Evolutionary conservation across 2,113 vertebrate species (phyloP), one percentile per base, ranked within the genome.

Genomic region (Nymphicus hollandicus): DNA sequence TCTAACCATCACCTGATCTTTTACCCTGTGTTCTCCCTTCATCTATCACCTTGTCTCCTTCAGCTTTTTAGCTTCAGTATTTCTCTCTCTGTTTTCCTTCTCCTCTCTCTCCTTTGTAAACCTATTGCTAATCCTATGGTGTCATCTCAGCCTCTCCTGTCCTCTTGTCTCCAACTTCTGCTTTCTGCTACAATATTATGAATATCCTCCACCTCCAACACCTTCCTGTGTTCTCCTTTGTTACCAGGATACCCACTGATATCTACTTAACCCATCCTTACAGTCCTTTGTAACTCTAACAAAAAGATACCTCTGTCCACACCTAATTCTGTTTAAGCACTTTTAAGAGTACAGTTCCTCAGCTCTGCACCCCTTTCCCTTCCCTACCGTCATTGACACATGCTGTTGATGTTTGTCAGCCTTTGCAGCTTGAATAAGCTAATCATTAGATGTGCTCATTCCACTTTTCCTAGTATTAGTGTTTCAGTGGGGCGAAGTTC

Each of bases 401-500:
- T 8, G 2, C 10, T 20, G 2, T 3, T 46, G 63, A 27, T 65
- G 13, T 28, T 66, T 31, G 17, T 28, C 66, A 78, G 5, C 10
- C 24, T 72, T 35, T 61, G 29, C 25, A 50, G 43, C 71, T 68
- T 3, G 0, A 11, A 23, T 3, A 13, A 56, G 55, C 18, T 49
- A 2, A 3, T 12, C 25, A 17, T 46, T 44, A 60, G 52, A 33
- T 28, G 28, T 2, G 3, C 23, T 14, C 5, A 0, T n/a, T 9
- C 41, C 28, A 2, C 7, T 2, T 66, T 35, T 58, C 28, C 46
- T 44, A 4, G 9, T 29, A 18, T 14, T 61, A 17, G 25, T 43
- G 2, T 68, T 92, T 66, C 7, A 43, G 10, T 5, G 47, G 18
- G 46, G 13, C 18, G 9, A 58, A 82, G 86, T 56, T 56, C 53